Evolutionary conservation across 2,113 vertebrate species (phyloP).

Genomic region (Tenrec ecaudatus): DNA sequence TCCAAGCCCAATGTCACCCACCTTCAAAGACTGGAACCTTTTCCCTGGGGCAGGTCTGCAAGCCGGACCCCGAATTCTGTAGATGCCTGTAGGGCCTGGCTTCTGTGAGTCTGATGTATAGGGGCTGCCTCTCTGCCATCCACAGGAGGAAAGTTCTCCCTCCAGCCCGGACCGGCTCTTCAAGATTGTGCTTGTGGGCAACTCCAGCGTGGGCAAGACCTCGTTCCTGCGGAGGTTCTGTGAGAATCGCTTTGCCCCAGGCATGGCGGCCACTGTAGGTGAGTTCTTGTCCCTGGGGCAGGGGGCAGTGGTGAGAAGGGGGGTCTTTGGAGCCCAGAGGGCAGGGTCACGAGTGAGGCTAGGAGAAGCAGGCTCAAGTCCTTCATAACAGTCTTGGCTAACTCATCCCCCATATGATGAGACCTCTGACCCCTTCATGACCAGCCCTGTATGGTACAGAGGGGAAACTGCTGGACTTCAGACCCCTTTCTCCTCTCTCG

Average conservation of each 20-base stretch:
- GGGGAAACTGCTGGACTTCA: not conserved
- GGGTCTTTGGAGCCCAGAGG: rapidly evolving
- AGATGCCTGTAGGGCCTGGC: rapidly evolving
- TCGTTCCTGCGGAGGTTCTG: slow-evolving; percentile 94
- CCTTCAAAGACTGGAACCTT: not conserved
- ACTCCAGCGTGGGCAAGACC: slow-evolving; percentile 96
- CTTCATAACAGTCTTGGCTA: too few species aligned
- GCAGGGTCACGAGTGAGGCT: not conserved
- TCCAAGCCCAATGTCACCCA: not conserved
- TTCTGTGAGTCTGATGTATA: too few species aligned
- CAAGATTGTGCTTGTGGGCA: slow-evolving; percentile 95
- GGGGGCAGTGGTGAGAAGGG: not conserved
- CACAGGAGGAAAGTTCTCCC: slow-evolving; percentile 82
- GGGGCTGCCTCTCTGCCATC: slow-evolving; percentile 36
- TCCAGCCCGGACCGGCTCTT: slow-evolving; percentile 91
- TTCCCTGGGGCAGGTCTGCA: not conserved
- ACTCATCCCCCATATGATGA: not conserved
- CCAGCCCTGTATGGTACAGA: not conserved
- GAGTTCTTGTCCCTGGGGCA: slow-evolving; percentile 78
- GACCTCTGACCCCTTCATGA: not conserved
- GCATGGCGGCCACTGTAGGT: slow-evolving; percentile 94
- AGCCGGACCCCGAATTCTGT: too few species aligned
- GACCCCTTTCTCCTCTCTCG: not conserved
- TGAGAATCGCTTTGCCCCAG: slow-evolving; percentile 89
- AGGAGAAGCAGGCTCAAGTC: not conserved